These are phyloP conservation scores for Leptinotarsa juncta DNA, from an alignment of 2,888 invertebrate species.

Conservation along the genomic window DNA sequence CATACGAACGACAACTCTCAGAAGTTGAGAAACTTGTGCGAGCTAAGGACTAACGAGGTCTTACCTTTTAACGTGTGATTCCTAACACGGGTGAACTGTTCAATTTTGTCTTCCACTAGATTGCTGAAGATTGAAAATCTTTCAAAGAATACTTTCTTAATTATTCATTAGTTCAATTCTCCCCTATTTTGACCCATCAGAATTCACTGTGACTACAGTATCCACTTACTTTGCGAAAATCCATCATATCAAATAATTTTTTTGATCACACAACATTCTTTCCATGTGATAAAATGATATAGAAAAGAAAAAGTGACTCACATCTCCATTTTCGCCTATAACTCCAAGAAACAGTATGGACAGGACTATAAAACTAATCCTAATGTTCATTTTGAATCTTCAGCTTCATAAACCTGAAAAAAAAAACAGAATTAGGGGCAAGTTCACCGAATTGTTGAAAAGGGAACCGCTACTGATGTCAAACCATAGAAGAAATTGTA, in stretches of 20 bases:
- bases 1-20: too few relatives aligned
- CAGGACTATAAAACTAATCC: conserved; percentile 30
- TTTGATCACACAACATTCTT: not conserved
- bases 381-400: conserved; percentile 36
- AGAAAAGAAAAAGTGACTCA: not conserved
- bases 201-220: too few relatives aligned
- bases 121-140: too few relatives aligned
- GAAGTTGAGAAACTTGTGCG: too few relatives aligned
- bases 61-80: too few relatives aligned
- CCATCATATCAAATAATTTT: not conserved
- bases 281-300: not conserved
- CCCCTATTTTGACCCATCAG: too few relatives aligned
- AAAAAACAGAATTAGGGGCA: conserved; percentile 6
- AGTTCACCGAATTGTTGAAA: not conserved
- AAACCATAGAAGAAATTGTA: not conserved
- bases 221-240: not conserved
- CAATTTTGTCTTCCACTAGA: too few relatives aligned
- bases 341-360: conserved; percentile 32
- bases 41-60: too few relatives aligned
- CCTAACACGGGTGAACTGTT: too few relatives aligned
- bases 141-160: too few relatives aligned
- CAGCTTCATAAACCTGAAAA: conserved; percentile 40
- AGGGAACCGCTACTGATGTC: not conserved
- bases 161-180: too few relatives aligned
- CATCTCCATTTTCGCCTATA: conserved; percentile 28